Percentiles rank a stretch among this genome's conserved stretches.
Evolutionary conservation across 2,888 invertebrate genomes (phyloP).

Genomic region (Ornithoptera priamus): DNA sequence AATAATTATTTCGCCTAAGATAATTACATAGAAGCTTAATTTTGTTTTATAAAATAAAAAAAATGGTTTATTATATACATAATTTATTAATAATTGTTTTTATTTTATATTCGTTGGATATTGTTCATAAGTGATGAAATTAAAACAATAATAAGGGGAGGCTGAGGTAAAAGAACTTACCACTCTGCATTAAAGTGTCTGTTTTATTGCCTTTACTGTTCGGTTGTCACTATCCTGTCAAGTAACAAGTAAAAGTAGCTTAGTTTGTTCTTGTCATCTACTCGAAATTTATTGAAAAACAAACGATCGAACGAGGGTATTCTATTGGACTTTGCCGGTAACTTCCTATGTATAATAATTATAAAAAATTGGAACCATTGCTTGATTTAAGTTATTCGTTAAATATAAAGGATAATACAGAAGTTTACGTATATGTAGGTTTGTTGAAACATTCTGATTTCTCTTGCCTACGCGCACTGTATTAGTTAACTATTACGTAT

Average conservation of each 20-base stretch:
- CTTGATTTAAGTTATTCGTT: neutral
- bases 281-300: constrained; percentile 19
- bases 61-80: too few relatives aligned
- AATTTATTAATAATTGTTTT: too few relatives aligned
- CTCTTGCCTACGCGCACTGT: constrained; percentile 60
- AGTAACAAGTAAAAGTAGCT: constrained; percentile 26
- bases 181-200: neutral
- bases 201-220: neutral
- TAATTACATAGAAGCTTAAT: too few relatives aligned
- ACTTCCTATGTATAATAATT: constrained; percentile 10
- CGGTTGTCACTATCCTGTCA: constrained; percentile 23
- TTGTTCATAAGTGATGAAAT: too few relatives aligned
- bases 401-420: constrained; percentile 6
- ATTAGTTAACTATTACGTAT: constrained; percentile 39
- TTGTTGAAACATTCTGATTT: constrained; percentile 48
- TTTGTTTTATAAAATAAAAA: too few relatives aligned
- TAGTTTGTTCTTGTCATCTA: constrained; percentile 21
- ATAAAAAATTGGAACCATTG: neutral
- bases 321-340: constrained; percentile 13
- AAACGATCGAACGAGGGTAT: constrained; percentile 7
- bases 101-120: too few relatives aligned
- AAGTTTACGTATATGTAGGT: constrained; percentile 32
- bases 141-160: too few relatives aligned
- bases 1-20: too few relatives aligned
- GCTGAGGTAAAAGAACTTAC: neutral